A percentile compares a stretch with the other conserved stretches of the same genome.
Conservation (phyloP, 2,888 invertebrate genomes). For the Drosophila stalkeri region DNA sequence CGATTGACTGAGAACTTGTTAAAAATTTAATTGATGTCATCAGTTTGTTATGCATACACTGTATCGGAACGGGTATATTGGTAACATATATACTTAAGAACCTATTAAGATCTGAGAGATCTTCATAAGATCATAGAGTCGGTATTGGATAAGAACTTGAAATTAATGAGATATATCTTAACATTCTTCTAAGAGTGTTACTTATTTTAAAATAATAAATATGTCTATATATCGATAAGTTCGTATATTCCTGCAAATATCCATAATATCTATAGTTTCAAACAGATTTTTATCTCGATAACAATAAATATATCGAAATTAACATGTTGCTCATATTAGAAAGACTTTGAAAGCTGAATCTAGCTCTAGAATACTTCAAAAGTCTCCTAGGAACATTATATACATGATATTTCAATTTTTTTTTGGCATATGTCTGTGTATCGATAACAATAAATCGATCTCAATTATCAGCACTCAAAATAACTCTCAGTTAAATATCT, state of each 20-base stretch:
- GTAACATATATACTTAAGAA: too few relatives aligned
- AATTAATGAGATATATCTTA: not conserved
- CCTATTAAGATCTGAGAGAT: too few relatives aligned
- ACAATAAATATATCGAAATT: not conserved
- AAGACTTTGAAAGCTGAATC: not conserved
- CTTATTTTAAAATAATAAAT: not conserved
- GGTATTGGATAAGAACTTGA: not conserved
- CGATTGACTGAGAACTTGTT: conserved; percentile 18
- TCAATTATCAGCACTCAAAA: not conserved
- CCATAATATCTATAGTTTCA: not conserved
- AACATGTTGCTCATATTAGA: not conserved
- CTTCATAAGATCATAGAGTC: not conserved
- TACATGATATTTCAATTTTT: not conserved
- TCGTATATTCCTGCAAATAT: not conserved
- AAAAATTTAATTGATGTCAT: conserved; percentile 22
- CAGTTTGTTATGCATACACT: not conserved
- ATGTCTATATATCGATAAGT: not conserved
- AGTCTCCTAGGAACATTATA: not conserved
- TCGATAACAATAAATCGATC: not conserved
- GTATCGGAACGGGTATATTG: conserved; percentile 1
- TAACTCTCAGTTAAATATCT: not conserved
- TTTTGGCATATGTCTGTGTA: too few relatives aligned
- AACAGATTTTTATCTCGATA: not conserved
- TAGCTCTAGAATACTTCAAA: not conserved
- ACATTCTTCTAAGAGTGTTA: not conserved